Evolutionary conservation across 2,888 invertebrate species (phyloP), one percentile per base, ranked within the genome.

Genomic region (Melikaiella ostensackeni): DNA sequence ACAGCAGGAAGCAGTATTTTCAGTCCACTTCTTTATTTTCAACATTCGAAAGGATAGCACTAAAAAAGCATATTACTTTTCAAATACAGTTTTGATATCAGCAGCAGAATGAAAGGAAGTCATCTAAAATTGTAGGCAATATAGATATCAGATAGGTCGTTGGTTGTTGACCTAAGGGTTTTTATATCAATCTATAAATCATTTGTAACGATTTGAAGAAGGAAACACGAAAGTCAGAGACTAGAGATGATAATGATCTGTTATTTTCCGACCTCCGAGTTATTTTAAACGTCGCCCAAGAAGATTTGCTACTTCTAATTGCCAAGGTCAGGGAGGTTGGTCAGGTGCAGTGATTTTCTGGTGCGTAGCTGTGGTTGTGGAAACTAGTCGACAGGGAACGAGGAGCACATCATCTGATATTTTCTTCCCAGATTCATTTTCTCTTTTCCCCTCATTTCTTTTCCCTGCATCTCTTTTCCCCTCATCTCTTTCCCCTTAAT

Each of bases 331-430:
- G 33, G 50, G 11, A 70, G 70, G 70, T 70, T 33, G 50, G 9
- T n/a, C 70, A 30, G 70, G 33, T 59, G 59, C 59, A 59, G 59
- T 70, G n/a, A 33, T 46, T n/a, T n/a, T 70, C 84, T 83, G 83
- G 84, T 83, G 86, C 88, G 87, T 88, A 85, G 87, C 86, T 86
- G 86, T 84, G 83, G 82, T 84, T 86, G 84, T 84, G 81, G 81
- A 82, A 85, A 80, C 83, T 81, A 80, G 84, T 87, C 82, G 85
- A 84, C 84, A 83, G 80, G 77, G 77, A 64, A 64, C 21, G 66
- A 46, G 46, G 27, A 70, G 27, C 4, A 46, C 30, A 38, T 42
- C 35, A 35, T 21, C 38, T 63, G 55, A 59, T 59, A 24, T 59
- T 59, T 59, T 27, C 59, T 27, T 59, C 16, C 16, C 6, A 27